Evolutionary conservation across 2,888 invertebrate species (phyloP).

Genomic region (Gonocerus acuteangulatus): DNA sequence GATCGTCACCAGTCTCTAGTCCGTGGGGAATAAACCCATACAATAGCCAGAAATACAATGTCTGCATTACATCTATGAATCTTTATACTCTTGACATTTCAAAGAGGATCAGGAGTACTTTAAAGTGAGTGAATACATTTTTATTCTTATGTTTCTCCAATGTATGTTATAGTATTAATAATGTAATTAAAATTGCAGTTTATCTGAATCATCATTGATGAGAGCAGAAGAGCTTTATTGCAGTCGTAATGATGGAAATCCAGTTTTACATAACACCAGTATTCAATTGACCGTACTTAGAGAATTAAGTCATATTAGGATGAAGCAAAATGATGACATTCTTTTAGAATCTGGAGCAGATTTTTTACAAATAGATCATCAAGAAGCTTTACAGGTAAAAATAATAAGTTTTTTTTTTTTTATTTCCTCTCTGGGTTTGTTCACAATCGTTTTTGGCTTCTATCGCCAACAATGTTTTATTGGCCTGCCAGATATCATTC

Average conservation of each 20-base stretch:
- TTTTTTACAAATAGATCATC: conserved; percentile 32
- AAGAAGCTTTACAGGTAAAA: conserved; percentile 36
- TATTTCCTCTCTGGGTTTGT: no score
- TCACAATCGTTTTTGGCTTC: not conserved
- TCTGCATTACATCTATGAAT: conserved; percentile 80
- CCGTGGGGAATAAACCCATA: conserved; percentile 30
- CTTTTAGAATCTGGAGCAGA: conserved; percentile 35
- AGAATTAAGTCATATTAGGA: conserved; percentile 40
- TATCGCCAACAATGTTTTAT: not conserved
- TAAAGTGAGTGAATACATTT: conserved; percentile 6
- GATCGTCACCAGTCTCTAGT: conserved; percentile 30
- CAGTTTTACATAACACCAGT: conserved; percentile 83
- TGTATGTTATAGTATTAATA: not conserved
- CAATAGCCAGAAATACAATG: conserved; percentile 49
- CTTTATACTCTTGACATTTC: conserved; percentile 66
- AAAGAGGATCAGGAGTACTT: conserved; percentile 13
- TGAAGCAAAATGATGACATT: conserved; percentile 36
- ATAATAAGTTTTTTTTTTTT: not conserved
- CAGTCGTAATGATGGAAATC: conserved; percentile 65
- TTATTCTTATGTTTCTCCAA: not conserved
- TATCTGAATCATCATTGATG: conserved; percentile 26
- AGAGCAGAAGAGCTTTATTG: conserved; percentile 63
- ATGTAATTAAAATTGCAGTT: conserved; percentile 7
- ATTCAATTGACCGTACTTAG: conserved; percentile 61
- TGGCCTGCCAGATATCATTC: no score